phyloP scores from a whole-genome alignment of 2,113 vertebrate species.

The Channa maculata region DNA sequence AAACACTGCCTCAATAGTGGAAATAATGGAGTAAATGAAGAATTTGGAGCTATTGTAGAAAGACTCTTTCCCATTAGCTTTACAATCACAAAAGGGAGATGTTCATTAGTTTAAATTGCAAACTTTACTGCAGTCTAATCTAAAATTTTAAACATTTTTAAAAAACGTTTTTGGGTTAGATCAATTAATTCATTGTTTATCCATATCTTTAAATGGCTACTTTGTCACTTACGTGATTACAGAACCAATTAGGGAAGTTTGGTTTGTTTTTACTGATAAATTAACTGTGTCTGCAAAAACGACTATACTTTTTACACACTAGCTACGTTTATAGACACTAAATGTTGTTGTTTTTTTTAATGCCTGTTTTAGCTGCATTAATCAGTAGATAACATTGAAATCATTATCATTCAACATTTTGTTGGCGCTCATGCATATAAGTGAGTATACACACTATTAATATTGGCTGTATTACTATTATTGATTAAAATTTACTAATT shows the following conservation, averaged over 20 bases:
- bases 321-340: background rate
- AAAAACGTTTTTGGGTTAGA: too few species aligned
- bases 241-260: too few species aligned
- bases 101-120: background rate
- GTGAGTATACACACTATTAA: too few species aligned
- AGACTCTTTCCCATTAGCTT: slow-evolving; percentile 21
- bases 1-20: slow-evolving; percentile 46
- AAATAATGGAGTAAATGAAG: slow-evolving; percentile 31
- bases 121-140: background rate
- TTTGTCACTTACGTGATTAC: background rate
- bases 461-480: too few species aligned
- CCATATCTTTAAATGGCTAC: background rate
- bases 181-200: background rate
- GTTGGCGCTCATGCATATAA: too few species aligned
- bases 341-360: background rate
- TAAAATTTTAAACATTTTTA: too few species aligned
- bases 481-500: too few species aligned
- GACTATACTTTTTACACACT: too few species aligned
- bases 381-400: too few species aligned
- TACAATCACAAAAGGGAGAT: slow-evolving; percentile 12
- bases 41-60: slow-evolving; percentile 14
- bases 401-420: too few species aligned
- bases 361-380: background rate
- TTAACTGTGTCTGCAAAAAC: too few species aligned
- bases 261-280: too few species aligned